Evolutionary conservation across 2,888 invertebrate species (phyloP), one percentile per base, ranked within the genome.

Genomic region (Stenodema calcarata): DNA sequence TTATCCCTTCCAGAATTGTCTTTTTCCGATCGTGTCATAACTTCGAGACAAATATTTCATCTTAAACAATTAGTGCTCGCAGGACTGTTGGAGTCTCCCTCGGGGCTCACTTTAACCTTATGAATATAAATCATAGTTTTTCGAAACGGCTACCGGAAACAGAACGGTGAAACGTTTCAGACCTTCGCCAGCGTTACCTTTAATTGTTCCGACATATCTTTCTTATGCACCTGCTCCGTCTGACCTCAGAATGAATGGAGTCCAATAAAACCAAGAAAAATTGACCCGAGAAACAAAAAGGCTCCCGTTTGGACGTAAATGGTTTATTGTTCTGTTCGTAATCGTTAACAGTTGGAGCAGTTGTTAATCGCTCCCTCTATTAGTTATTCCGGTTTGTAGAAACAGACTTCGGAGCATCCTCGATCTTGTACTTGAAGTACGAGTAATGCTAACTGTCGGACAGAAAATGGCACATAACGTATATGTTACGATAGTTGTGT

Each of bases 61-160:
- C 83, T 83, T 70, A 83, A 83, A 83, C 83, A 83, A 83, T 83
- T 83, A 83, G 83, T 35, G 44, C 14, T 12, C 42, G 78, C 18
- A 79, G 44, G 44, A 16, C 30, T 76, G 28, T 76, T 35, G 3
- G 14, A 16, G 76, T 23, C 73, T 16, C 35, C 70, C 42, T n/a
- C n/a, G n/a, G 47, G 23, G 30, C 35, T 18, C 70, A 16, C 35
- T 35, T 42, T 41, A 11, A 35, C 69, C 54, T 80, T 83, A 83
- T 83, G 83, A 83, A 83, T 83, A 83, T 83, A 83, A 83, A 83
- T 83, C 83, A 69, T 83, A 83, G 41, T 62, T 70, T 69, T 80
- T 28, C 50, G 27, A 50, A 41, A 35, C 47, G 70, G 83, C 83
- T 83, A 83, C 83, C 83, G 83, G 83, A 83, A 83, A 70, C 83